Conservation (phyloP, 2,888 invertebrate genomes). For the Ceriagrion tenellum region DNA sequence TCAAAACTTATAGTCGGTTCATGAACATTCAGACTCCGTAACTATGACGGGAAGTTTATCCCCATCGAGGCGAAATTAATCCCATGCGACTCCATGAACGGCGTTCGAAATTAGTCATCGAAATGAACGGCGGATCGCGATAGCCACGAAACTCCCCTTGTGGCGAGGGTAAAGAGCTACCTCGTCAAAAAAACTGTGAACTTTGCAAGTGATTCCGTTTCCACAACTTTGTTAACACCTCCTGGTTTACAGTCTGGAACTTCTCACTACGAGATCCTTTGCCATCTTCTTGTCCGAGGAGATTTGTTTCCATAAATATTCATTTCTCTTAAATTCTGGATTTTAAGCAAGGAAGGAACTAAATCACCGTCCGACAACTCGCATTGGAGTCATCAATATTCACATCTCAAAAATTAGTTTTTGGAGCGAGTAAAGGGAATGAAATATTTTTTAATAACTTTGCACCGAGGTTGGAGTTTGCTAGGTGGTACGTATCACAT, state of each 20-base stretch:
- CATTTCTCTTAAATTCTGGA: not conserved
- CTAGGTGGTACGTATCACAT: no score
- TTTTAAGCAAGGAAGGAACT: not conserved
- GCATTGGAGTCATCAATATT: conserved; percentile 4
- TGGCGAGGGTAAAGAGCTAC: not conserved
- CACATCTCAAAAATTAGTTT: not conserved
- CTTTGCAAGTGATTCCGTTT: not conserved
- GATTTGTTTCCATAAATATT: conserved; percentile 41
- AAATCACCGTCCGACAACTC: not conserved
- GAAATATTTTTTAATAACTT: no score
- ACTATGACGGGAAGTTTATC: not conserved
- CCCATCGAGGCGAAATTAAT: not conserved
- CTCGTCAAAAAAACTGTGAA: not conserved
- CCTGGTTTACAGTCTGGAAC: not conserved
- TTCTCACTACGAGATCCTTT: not conserved
- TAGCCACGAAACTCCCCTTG: not conserved
- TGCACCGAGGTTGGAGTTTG: no score
- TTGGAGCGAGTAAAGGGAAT: not conserved
- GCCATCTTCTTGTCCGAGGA: not conserved
- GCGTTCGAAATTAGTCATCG: conserved; percentile 1
- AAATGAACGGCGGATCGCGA: not conserved
- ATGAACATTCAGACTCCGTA: not conserved
- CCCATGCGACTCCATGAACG: not conserved
- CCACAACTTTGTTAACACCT: not conserved
- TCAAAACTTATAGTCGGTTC: not conserved